Evolutionary conservation across 2,113 vertebrate genomes (phyloP), one percentile per base, ranked within the genome.

Genomic region (Phrynosoma blainvillii): DNA sequence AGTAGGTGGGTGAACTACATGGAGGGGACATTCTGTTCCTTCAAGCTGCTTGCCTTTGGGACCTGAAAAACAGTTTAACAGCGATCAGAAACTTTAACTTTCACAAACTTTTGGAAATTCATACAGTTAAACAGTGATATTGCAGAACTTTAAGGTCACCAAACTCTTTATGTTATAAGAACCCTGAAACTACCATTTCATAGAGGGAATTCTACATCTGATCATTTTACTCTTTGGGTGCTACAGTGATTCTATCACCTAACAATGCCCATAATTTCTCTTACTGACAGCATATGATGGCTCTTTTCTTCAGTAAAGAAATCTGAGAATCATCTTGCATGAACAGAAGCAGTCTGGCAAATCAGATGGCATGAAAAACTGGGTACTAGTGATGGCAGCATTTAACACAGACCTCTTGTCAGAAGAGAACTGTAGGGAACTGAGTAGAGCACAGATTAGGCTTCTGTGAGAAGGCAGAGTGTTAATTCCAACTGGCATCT

Each of bases 11-110:
- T 99, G 99, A 85, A 99, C 98, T 94, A 99, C 99, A 88, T 99
- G 99, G 96, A 99, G 96, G 47, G 99, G 99, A 93, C 99, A 99
- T 93, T 99, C 99, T 0, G 98, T 98, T 85, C 99, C 99, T 96
- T 99, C 99, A 94, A 99, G 97, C 89, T 99, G 99, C 94, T 99
- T 99, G 89, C 98, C 98, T 97, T 99, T 99, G 95, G 99, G 99
- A 96, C 99, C 99, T 99, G 89, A 1, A 94, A 30, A 89, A 27
- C 4, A 40, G n/a, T 40, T 86, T 68, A 54, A 79, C 5, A 23
- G 27, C 11, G 70, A 79, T 70, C 20, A 47, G 77, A 47, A 30
- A 13, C 3, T 47, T 18, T 54, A n/a, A 30, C 2, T 71, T 71
- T 71, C 75, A 68, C 1, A 9, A 52, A 52, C 59, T 47, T 10